Evolutionary conservation across 1,140 invertebrate genomes (phyloP).

Genomic region (Bombus polaris): DNA sequence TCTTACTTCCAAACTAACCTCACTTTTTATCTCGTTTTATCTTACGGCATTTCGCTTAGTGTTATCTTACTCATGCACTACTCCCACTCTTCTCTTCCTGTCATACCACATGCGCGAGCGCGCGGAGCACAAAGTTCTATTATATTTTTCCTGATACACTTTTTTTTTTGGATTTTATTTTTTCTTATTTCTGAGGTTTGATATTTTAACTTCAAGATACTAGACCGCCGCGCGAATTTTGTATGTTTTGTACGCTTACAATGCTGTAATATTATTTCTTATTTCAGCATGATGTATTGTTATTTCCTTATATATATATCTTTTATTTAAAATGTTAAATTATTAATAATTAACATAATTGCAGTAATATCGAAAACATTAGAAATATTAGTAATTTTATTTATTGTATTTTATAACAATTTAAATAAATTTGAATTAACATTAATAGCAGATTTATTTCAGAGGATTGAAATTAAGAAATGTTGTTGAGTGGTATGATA

Average conservation of each 20-base stretch:
- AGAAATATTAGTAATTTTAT: background rate
- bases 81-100: background rate
- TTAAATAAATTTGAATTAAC: background rate
- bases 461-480: background rate
- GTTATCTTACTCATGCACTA: background rate
- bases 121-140: background rate
- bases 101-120: background rate
- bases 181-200: background rate
- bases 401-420: background rate
- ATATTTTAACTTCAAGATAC: background rate
- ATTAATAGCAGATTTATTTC: conserved; percentile 8
- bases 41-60: background rate
- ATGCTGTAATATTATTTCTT: background rate
- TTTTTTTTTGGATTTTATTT: background rate
- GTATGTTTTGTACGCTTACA: background rate
- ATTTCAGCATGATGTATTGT: background rate
- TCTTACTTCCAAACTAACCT: background rate
- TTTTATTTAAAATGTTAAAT: background rate
- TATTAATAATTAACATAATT: background rate
- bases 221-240: background rate
- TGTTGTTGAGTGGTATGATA: background rate
- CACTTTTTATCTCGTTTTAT: background rate
- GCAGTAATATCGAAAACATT: background rate
- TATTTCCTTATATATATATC: background rate
- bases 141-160: background rate